A percentile compares a stretch with the other conserved stretches of the same genome.
These are phyloP conservation scores for Leptatherina wallacei DNA, from an alignment of 2,797 vertebrate genomes.

Conservation along the genomic window DNA sequence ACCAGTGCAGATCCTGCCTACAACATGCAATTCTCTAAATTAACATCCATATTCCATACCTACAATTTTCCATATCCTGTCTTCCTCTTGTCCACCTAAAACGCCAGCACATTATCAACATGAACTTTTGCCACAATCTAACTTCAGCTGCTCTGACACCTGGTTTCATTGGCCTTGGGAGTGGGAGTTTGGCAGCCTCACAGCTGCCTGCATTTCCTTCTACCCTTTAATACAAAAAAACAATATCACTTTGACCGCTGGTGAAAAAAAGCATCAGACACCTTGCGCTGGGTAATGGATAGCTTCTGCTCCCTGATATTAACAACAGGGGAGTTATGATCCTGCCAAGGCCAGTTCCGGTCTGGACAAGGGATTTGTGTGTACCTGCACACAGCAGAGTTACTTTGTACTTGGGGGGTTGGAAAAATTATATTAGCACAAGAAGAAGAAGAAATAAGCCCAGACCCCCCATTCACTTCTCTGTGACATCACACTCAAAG, in stretches of 20 bases:
- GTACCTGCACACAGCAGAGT: slow-evolving; percentile 56
- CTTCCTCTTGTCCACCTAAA: slow-evolving; percentile 9
- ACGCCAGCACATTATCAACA: slow-evolving; percentile 16
- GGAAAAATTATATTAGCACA: slow-evolving; percentile 86
- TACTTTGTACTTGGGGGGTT: slow-evolving; percentile 60
- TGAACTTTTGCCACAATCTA: slow-evolving; percentile 36
- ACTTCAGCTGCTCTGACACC: slow-evolving; percentile 55
- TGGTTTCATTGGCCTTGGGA: slow-evolving; percentile 62
- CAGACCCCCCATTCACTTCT: slow-evolving; percentile 61
- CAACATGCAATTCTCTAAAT: neutral
- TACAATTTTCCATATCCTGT: slow-evolving; percentile 9
- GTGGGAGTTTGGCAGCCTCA: slow-evolving; percentile 54
- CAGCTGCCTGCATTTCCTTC: slow-evolving; percentile 49
- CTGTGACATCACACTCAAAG: slow-evolving; percentile 68
- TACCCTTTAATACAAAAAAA: slow-evolving; percentile 69
- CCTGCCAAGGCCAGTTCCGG: slow-evolving; percentile 60
- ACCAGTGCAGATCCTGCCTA: neutral
- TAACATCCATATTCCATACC: neutral
- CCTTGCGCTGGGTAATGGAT: slow-evolving; percentile 74
- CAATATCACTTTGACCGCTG: slow-evolving; percentile 71
- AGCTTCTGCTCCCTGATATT: slow-evolving; percentile 73
- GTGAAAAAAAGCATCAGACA: slow-evolving; percentile 64
- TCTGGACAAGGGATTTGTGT: slow-evolving; percentile 70
- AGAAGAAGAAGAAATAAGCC: slow-evolving; percentile 73
- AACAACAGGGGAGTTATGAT: slow-evolving; percentile 76